Base-by-base conservation (phyloP, 2,113 vertebrate species). In the Alexandromys fortis region DNA sequence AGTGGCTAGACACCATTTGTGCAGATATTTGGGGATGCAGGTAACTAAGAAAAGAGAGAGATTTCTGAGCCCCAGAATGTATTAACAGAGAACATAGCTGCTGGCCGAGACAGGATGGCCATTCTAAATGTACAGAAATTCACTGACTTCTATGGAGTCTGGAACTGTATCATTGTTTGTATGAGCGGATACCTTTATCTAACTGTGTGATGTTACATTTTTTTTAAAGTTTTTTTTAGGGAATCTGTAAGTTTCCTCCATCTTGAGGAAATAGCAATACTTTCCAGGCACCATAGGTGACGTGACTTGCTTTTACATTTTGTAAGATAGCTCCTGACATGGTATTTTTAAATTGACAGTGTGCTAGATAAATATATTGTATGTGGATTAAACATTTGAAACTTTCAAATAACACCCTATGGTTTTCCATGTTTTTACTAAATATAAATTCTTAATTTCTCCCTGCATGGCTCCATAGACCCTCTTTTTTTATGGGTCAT, bases 261-360 rank as follows among this genome's bases (percentile, higher is more conserved):
- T 52, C 72, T 94, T 47, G 81, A 42, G 45, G 67, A 73, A 94
- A 45, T 83, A 86, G 33, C 0, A n/a, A 14, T 78, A 33, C 67
- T 96, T 96, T 86, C 72, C 58, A 89, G 61, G 83, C 58, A 75
- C 79, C 19, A 22, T n/a, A 47, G 68, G 21, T 45, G 73, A 45
- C 73, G 77, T 89, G 61, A 92, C 45, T 94, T 92, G 0, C 72
- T 77, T 94, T 97, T 47, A 96, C 89, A 91, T 90, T 73, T 90
- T 90, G 86, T 89, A 85, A 87, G 52, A 70, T 30, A 86, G 52
- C 92, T 17, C 58, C 89, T 82, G 55, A 78, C 68, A 87, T 5
- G n/a, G 65, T 68, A 72, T 52, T 79, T 91, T 89, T 38, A 38
- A 76, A 88, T 63, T n/a, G 30, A 21, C 58, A 58, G 0, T 47